These are phyloP conservation scores for Pristis pectinata DNA, from an alignment of 2,797 vertebrate species.

Conservation along the genomic window DNA sequence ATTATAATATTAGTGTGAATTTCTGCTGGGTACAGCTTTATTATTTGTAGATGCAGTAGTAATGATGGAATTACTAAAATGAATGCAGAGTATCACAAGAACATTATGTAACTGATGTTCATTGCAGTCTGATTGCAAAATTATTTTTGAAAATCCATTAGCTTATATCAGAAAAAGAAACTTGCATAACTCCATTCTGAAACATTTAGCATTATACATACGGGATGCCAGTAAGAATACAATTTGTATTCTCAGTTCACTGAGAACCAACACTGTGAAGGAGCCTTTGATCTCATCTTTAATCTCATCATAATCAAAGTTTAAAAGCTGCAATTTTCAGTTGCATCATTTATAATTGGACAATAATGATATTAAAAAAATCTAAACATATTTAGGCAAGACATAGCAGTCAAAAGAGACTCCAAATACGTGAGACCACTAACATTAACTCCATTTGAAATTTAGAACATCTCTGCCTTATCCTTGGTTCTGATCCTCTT, in stretches of 20 bases:
- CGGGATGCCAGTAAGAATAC: background rate
- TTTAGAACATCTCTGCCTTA: background rate
- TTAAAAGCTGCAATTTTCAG: background rate
- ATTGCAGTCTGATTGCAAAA: background rate
- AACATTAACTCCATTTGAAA: background rate
- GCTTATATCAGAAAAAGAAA: background rate
- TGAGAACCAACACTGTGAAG: background rate
- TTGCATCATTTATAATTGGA: background rate
- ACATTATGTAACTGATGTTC: background rate
- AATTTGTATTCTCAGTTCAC: background rate
- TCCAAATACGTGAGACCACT: background rate
- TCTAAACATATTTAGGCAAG: background rate
- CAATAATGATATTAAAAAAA: background rate
- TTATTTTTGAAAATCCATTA: background rate
- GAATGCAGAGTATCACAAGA: background rate
- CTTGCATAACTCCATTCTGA: background rate
- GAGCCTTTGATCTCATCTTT: background rate
- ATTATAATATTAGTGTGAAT: background rate
- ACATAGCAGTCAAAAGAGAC: background rate
- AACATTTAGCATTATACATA: background rate
- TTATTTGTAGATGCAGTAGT: background rate
- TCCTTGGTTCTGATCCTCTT: background rate
- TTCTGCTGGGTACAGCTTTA: background rate
- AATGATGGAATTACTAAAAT: background rate
- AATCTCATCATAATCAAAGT: background rate